Evolutionary conservation across 2,113 vertebrate genomes (phyloP), one percentile per base, ranked within the genome.

Genomic region (Phylloscopus trochilus): DNA sequence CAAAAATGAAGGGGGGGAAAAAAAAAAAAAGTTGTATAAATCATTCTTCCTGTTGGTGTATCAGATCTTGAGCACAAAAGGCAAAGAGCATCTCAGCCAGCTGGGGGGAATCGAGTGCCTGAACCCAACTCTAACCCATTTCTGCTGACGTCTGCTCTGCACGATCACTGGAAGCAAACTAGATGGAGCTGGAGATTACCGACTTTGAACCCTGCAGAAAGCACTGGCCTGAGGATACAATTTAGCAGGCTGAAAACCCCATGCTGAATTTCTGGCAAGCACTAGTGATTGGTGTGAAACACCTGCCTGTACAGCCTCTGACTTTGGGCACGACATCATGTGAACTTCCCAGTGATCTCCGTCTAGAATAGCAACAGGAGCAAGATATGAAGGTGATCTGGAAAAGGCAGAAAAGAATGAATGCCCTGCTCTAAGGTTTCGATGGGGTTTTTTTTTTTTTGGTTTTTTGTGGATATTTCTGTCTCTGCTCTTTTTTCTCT

Each of bases 91-190:
- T 90, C 95, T 91, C 70, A 75, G 87, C 70, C 68, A 81, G 67
- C 49, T 63, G 81, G 75, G 92, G 82, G 95, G 93, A 95, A 87
- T 85, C 56, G 60, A 37, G 55, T 21, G 39, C 89, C 91, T 92
- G 94, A 96, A 78, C 87, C 86, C 92, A 86, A 17, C 17, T 39
- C 84, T 92, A 56, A 89, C 92, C 92, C 90, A 47, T 91, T 96
- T 90, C 93, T 86, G 88, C 83, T 95, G 91, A 96, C 90, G 68
- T 93, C 77, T 82, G 64, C 92, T 87, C 80, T 90, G 96, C 76
- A 43, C 92, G 82, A 97, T 83, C 92, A 72, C 77, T 94, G 93
- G 73, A 95, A 97, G 93, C 92, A 89, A 96, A 90, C 92, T 93
- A 87, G 90, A 97, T 89, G 91, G 94, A 96, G 83, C 84, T 92